Percentiles rank a stretch among this genome's conserved stretches.
Evolutionary conservation across 2,113 vertebrate genomes (phyloP).

Genomic region (Carettochelys insculpta): DNA sequence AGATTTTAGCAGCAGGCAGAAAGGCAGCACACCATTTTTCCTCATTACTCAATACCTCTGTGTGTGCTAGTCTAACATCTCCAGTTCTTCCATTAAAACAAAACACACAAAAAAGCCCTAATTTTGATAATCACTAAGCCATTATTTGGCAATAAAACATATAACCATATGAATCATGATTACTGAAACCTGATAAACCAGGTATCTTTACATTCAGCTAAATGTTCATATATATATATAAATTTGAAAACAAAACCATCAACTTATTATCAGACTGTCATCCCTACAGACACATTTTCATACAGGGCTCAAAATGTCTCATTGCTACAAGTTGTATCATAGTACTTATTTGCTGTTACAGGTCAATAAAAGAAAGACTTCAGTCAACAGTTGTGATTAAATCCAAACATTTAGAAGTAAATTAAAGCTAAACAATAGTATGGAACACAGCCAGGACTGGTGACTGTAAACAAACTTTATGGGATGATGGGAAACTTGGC

Average conservation of each 20-base stretch:
- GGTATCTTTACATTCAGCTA: background rate
- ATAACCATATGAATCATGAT: rapidly evolving
- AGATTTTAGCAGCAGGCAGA: too few relatives aligned
- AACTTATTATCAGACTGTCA: background rate
- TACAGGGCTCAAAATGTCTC: background rate
- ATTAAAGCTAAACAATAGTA: too few relatives aligned
- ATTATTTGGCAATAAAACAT: background rate
- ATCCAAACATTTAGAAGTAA: too few relatives aligned
- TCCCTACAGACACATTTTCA: background rate
- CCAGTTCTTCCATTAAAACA: background rate
- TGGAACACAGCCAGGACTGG: too few relatives aligned
- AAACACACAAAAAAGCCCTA: background rate
- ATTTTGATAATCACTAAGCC: background rate
- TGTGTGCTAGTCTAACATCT: rapidly evolving
- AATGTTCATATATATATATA: background rate
- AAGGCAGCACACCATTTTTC: too few relatives aligned
- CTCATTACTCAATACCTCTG: too few relatives aligned
- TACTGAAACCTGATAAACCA: background rate
- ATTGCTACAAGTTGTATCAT: background rate
- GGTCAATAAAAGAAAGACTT: background rate
- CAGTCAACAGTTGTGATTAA: background rate
- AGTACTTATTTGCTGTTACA: background rate
- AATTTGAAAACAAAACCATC: background rate
- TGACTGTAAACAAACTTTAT: too few relatives aligned
- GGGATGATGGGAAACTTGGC: too few relatives aligned